Evolutionary conservation across 2,888 invertebrate species (phyloP).

Genomic region (Ferrisia virgata): DNA sequence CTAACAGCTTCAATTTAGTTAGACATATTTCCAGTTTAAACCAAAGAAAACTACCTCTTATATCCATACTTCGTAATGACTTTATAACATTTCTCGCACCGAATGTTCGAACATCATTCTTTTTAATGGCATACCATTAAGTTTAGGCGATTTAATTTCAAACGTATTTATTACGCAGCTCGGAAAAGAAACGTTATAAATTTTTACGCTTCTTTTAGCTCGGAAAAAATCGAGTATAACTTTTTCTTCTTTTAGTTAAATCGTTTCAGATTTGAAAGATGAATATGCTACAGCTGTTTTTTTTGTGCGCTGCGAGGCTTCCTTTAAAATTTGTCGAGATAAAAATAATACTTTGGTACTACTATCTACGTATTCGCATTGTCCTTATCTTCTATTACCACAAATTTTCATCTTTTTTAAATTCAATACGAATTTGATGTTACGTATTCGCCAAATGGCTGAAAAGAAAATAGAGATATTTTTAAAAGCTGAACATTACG

Average conservation of each 20-base stretch:
- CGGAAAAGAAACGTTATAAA: constrained; percentile 34
- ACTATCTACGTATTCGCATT: background rate
- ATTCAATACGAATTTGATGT: background rate
- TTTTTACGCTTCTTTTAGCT: constrained; percentile 37
- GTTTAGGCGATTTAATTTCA: constrained; percentile 42
- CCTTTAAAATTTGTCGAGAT: background rate
- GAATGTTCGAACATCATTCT: constrained; percentile 40
- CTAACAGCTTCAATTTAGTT: constrained; percentile 33
- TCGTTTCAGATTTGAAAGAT: constrained; percentile 13
- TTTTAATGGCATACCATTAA: constrained; percentile 42
- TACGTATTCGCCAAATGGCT: background rate
- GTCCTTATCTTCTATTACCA: background rate
- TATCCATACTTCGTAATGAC: constrained; percentile 41
- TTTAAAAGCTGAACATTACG: background rate
- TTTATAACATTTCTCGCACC: constrained; percentile 37
- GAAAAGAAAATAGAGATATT: background rate
- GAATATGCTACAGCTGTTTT: background rate
- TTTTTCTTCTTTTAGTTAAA: constrained; percentile 22
- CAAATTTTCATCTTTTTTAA: background rate
- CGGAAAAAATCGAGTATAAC: constrained; percentile 24
- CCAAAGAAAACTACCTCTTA: constrained; percentile 30
- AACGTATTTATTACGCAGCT: constrained; percentile 40
- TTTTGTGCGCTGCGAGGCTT: background rate
- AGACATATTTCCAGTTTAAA: constrained; percentile 24
- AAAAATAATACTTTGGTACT: background rate